These are phyloP conservation scores for Diadumene lineata DNA, from an alignment of 92 coral and sea anemone genomes.

Conservation along the genomic window DNA sequence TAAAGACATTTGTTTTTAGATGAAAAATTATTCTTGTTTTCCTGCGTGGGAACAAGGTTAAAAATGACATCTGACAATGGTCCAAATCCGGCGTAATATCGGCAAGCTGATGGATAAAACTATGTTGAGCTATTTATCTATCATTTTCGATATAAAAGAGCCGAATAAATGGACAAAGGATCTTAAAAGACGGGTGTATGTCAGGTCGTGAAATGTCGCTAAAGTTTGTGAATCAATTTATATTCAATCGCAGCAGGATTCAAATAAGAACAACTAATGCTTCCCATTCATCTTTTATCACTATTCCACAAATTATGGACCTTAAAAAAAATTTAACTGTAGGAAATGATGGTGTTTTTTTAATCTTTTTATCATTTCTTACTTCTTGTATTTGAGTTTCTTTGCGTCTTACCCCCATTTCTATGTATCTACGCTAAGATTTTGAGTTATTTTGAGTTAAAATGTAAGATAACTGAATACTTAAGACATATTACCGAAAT, in stretches of 20 bases:
- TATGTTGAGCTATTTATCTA: slow-evolving; percentile 31
- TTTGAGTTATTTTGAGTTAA: slow-evolving; percentile 17
- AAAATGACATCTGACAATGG: slow-evolving; percentile 28
- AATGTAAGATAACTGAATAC: slow-evolving; percentile 25
- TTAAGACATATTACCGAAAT: slow-evolving; percentile 20
- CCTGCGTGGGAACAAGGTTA: slow-evolving; percentile 25
- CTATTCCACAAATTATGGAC: slow-evolving; percentile 18
- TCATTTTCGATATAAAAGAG: slow-evolving; percentile 24
- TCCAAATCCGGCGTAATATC: slow-evolving; percentile 22
- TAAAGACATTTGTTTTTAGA: background rate
- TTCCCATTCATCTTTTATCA: slow-evolving; percentile 1
- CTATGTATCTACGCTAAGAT: background rate
- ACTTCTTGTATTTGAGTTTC: background rate
- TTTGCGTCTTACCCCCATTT: background rate
- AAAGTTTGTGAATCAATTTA: slow-evolving; percentile 17
- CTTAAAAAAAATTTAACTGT: slow-evolving; percentile 8
- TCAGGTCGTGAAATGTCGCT: background rate
- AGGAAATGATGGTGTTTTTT: slow-evolving; percentile 18
- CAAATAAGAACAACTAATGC: background rate
- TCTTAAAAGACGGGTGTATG: slow-evolving; percentile 9
- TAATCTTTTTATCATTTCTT: slow-evolving; percentile 5
- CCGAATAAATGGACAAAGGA: slow-evolving; percentile 17
- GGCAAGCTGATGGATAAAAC: slow-evolving; percentile 25
- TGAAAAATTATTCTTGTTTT: background rate
- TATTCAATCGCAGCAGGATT: slow-evolving; percentile 7